Conservation (phyloP, 2,797 vertebrate genomes). For the Jordanella pulchra region DNA sequence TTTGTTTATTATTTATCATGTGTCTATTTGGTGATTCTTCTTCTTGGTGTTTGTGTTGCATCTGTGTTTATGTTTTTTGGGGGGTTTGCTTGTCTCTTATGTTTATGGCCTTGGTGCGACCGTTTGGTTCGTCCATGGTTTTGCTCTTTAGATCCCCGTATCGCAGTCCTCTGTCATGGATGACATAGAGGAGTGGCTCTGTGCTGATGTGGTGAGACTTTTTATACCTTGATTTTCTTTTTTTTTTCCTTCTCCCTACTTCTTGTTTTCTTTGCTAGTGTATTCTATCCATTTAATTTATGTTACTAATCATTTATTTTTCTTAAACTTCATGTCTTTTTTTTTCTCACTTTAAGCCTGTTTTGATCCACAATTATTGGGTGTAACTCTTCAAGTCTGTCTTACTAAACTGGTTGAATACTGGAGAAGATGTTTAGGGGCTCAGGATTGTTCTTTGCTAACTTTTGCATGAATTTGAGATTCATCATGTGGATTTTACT, state of each 20-base stretch:
- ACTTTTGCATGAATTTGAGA: constrained; percentile 31
- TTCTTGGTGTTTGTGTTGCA: constrained; percentile 55
- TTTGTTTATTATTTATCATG: constrained; percentile 59
- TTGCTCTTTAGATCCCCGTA: constrained; percentile 96
- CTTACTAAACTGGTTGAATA: constrained; percentile 27
- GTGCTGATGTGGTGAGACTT: constrained; percentile 98
- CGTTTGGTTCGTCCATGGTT: constrained; percentile 83
- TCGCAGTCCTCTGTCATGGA: constrained; percentile 99
- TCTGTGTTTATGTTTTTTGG: constrained; percentile 64
- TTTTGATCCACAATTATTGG: constrained; percentile 36
- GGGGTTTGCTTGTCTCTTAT: constrained; percentile 70
- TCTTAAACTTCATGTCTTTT: constrained; percentile 27
- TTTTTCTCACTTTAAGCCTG: constrained; percentile 33
- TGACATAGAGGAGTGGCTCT: constrained; percentile 99
- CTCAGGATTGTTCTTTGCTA: constrained; percentile 13
- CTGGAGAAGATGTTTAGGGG: constrained; percentile 18
- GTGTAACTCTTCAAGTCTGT: constrained; percentile 22
- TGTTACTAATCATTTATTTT: constrained; percentile 35
- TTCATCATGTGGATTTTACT: constrained; percentile 19
- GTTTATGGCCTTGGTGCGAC: constrained; percentile 61
- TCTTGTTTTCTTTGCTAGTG: constrained; percentile 23
- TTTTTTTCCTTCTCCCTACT: constrained; percentile 13
- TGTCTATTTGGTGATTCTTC: constrained; percentile 67
- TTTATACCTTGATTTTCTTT: constrained; percentile 80
- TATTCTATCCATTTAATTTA: constrained; percentile 40